These are phyloP conservation scores for Pleuronectes platessa DNA, from an alignment of 2,113 vertebrate species.

Conservation along the genomic window DNA sequence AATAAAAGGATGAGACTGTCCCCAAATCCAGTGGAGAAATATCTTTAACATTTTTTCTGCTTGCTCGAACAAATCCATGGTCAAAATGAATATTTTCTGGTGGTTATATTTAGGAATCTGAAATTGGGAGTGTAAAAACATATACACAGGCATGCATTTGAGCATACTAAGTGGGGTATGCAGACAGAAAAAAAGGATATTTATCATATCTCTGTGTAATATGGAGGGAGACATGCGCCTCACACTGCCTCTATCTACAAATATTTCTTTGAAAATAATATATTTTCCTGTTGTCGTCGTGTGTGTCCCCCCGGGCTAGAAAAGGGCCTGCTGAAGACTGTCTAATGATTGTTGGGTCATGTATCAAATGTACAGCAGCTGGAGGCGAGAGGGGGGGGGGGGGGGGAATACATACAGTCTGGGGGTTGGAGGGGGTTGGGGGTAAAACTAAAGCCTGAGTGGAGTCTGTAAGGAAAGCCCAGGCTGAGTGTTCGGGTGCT, in stretches of 20 bases:
- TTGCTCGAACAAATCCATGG: slow-evolving; percentile 2
- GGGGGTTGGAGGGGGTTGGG: slow-evolving; percentile 21
- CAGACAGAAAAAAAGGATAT: not conserved
- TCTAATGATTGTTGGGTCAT: slow-evolving; percentile 59
- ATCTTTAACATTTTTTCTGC: slow-evolving; percentile 16
- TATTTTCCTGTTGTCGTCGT: slow-evolving; percentile 74
- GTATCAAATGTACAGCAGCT: slow-evolving; percentile 76
- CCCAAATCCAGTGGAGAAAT: not conserved
- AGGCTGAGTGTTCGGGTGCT: slow-evolving; percentile 56
- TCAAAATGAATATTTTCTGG: not conserved
- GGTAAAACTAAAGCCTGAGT: slow-evolving; percentile 48
- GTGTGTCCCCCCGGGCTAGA: slow-evolving; percentile 49
- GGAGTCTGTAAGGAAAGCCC: slow-evolving; percentile 51
- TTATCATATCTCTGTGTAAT: slow-evolving; percentile 33
- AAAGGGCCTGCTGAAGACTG: slow-evolving; percentile 55
- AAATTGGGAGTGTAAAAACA: not conserved
- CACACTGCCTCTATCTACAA: slow-evolving; percentile 69
- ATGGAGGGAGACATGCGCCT: not conserved
- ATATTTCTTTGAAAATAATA: slow-evolving; percentile 77
- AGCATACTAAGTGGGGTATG: not conserved
- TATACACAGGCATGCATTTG: not conserved
- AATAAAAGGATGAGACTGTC: slow-evolving; percentile 41
- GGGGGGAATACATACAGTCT: slow-evolving; percentile 62
- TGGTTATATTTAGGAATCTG: not conserved
- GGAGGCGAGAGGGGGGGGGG: slow-evolving; percentile 60